Percentiles rank a stretch among this genome's conserved stretches.
Conservation (phyloP, 2,797 vertebrate genomes). For the Eupleurogrammus muticus region DNA sequence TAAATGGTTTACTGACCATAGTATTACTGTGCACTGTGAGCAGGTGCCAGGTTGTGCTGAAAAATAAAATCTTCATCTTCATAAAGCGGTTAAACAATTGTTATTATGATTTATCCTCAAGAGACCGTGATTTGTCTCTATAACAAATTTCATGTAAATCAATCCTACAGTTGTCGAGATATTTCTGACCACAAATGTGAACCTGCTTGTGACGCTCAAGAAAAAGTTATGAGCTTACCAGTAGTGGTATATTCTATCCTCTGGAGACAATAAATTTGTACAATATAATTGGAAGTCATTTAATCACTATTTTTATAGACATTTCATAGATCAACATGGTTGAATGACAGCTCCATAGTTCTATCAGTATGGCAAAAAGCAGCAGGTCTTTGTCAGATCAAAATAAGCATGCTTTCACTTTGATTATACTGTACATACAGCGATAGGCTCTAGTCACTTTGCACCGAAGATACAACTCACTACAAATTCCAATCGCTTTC, state of each 20-base stretch:
- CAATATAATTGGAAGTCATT: too few species aligned
- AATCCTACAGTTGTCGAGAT: neutral
- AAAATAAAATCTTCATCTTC: too few species aligned
- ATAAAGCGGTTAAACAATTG: neutral
- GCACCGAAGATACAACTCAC: neutral
- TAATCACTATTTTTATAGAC: neutral
- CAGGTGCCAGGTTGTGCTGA: too few species aligned
- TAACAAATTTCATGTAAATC: neutral
- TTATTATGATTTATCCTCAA: neutral
- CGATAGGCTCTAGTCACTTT: too few species aligned
- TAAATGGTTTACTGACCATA: too few species aligned
- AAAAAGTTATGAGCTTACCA: too few species aligned
- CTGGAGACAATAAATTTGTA: too few species aligned
- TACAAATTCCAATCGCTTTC: neutral
- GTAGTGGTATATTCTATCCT: too few species aligned
- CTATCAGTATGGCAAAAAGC: neutral
- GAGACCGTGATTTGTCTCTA: neutral
- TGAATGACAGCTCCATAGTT: neutral
- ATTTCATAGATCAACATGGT: neutral
- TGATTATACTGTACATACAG: too few species aligned
- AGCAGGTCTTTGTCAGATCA: constrained; percentile 1
- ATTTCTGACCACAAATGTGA: too few species aligned
- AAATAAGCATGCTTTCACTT: neutral
- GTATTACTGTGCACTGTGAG: too few species aligned
- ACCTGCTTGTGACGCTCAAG: too few species aligned